These are phyloP conservation scores for Uloborus plumipes DNA, from an alignment of 2,888 invertebrate genomes.

Conservation along the genomic window DNA sequence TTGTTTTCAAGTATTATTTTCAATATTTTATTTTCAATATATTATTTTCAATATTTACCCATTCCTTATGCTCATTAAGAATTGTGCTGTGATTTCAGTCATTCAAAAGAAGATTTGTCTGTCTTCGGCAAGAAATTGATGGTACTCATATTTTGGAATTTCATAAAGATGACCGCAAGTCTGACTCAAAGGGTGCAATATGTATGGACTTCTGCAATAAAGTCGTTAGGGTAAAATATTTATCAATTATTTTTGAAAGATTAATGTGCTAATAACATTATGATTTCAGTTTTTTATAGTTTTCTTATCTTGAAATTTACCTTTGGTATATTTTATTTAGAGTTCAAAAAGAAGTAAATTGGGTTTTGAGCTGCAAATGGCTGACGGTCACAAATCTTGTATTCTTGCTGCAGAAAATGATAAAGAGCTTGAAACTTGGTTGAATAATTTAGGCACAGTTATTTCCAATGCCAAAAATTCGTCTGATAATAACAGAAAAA, in stretches of 20 bases:
- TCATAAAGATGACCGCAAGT: slow-evolving; percentile 92
- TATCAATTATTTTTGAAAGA: neutral
- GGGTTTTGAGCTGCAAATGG: slow-evolving; percentile 91
- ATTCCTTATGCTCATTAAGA: neutral
- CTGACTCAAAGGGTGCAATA: slow-evolving; percentile 90
- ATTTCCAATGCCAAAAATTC: slow-evolving; percentile 49
- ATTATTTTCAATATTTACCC: neutral
- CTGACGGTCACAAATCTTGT: slow-evolving; percentile 86
- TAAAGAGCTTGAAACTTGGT: slow-evolving; percentile 86
- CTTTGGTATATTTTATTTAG: slow-evolving; percentile 70
- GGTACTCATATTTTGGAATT: slow-evolving; percentile 91
- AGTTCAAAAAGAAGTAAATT: slow-evolving; percentile 87
- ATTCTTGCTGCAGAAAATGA: slow-evolving; percentile 89
- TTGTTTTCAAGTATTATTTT: slow-evolving; percentile 40
- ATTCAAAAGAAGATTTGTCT: slow-evolving; percentile 91
- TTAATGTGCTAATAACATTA: neutral
- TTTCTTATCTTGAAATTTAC: neutral
- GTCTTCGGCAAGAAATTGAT: slow-evolving; percentile 89
- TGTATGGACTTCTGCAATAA: slow-evolving; percentile 95
- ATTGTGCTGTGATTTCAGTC: slow-evolving; percentile 73
- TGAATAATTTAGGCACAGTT: slow-evolving; percentile 84
- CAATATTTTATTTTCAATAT: neutral
- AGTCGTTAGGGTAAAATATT: slow-evolving; percentile 79
- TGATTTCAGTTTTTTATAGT: neutral
- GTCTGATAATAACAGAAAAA: slow-evolving; percentile 44